Evolutionary conservation across 2,797 vertebrate genomes (phyloP).

Genomic region (Mycteria americana): DNA sequence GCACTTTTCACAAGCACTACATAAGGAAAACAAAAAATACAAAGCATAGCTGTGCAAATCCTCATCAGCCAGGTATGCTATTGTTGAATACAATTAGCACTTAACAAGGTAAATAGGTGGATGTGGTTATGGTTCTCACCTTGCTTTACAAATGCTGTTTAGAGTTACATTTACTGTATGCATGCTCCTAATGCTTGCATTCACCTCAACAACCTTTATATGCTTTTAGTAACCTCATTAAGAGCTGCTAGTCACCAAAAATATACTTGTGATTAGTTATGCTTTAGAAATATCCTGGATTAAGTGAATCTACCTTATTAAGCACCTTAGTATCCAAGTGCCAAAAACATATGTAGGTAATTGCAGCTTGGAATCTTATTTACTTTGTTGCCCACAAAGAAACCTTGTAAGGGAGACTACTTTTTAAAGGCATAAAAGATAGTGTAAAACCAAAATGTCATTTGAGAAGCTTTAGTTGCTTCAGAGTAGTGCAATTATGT

Average conservation of each 20-base stretch:
- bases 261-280: neutral
- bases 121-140: neutral
- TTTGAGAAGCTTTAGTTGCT: slow-evolving; percentile 45
- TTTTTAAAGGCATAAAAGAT: neutral
- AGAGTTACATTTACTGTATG: neutral
- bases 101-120: neutral
- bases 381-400: neutral
- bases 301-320: neutral
- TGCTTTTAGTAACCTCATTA: neutral
- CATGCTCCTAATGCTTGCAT: neutral
- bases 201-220: neutral
- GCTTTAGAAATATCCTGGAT: neutral
- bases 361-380: neutral
- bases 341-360: neutral
- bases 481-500: slow-evolving; percentile 44
- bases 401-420: neutral
- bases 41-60: neutral
- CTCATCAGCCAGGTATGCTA: neutral
- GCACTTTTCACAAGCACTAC: neutral
- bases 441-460: slow-evolving; percentile 18
- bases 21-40: neutral
- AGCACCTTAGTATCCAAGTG: neutral
- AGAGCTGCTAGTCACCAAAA: neutral
- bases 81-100: neutral
- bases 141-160: neutral